Evolutionary conservation across 2,797 vertebrate species (phyloP).

Genomic region (Semaprochilodus insignis): DNA sequence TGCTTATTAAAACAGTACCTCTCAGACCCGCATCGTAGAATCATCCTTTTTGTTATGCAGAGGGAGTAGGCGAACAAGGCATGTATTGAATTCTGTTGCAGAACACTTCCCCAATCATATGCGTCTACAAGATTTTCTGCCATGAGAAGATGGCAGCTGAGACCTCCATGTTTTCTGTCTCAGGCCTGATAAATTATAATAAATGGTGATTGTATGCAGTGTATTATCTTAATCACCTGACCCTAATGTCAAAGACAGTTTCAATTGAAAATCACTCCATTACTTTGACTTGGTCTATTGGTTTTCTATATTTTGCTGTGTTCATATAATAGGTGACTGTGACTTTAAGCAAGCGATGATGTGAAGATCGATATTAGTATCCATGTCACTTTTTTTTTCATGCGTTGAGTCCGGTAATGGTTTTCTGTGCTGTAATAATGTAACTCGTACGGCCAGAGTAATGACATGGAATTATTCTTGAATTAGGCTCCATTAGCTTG

Average conservation of each 20-base stretch:
- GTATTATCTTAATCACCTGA: constrained; percentile 32
- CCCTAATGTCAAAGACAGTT: constrained; percentile 23
- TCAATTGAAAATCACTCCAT: constrained; percentile 24
- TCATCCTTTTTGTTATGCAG: constrained; percentile 36
- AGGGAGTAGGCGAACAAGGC: constrained; percentile 30
- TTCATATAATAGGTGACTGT: constrained; percentile 8
- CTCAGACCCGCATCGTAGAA: constrained; percentile 10
- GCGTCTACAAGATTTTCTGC: constrained; percentile 17
- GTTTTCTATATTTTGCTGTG: constrained; percentile 23
- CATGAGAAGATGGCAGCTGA: constrained; percentile 17
- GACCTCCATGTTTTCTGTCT: background rate
- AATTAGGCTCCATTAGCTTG: constrained; percentile 51
- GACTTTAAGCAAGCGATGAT: background rate
- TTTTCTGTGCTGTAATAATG: constrained; percentile 28
- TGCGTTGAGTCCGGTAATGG: background rate
- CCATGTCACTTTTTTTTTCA: constrained; percentile 19
- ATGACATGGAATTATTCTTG: constrained; percentile 50
- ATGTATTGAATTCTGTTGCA: constrained; percentile 37
- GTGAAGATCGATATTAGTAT: constrained; percentile 13
- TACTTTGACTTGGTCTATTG: constrained; percentile 21
- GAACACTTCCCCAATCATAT: constrained; percentile 17
- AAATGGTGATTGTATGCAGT: constrained; percentile 21
- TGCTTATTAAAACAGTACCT: constrained; percentile 41
- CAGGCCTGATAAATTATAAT: constrained; percentile 31
- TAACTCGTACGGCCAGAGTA: constrained; percentile 41